Conservation (phyloP, 2,113 vertebrate genomes). For the Muscicapa adusta region DNA sequence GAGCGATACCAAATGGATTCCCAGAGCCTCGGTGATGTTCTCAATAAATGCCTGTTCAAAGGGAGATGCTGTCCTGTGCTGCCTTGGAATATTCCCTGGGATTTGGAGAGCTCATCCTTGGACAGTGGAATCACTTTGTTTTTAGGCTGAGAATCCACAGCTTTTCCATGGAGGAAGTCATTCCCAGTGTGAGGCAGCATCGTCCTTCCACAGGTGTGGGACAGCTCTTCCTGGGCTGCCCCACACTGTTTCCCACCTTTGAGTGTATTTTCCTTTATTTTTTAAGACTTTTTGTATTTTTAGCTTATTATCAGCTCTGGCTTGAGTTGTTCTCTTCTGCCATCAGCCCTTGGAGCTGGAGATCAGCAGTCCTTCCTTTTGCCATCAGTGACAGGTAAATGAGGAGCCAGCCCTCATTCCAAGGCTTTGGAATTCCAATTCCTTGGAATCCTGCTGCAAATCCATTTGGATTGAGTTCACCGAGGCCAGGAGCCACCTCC, state of each 20-base stretch:
- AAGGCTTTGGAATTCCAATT: not conserved
- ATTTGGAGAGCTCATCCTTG: not conserved
- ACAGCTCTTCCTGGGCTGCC: not conserved
- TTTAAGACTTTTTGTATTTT: not conserved
- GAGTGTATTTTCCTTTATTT: not conserved
- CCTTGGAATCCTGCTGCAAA: not conserved
- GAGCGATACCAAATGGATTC: conserved; percentile 24
- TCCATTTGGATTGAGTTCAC: not conserved
- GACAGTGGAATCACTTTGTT: not conserved
- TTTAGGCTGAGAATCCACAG: not conserved
- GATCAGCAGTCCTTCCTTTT: not conserved
- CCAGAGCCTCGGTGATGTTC: not conserved
- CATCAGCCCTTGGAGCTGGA: not conserved
- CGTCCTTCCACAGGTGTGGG: not conserved
- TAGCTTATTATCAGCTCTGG: not conserved
- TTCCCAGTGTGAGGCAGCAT: not conserved
- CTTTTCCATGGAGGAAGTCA: not conserved
- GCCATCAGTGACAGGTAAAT: not conserved
- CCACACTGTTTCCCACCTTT: not conserved
- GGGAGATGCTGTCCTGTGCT: not conserved
- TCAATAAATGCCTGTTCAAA: not conserved
- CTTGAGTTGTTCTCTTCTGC: not conserved
- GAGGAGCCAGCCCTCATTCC: not conserved
- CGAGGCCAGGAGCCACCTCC: not conserved
- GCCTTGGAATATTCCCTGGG: not conserved